Base-by-base conservation (phyloP, 2,888 invertebrate species). In the Julus scandinavius region DNA sequence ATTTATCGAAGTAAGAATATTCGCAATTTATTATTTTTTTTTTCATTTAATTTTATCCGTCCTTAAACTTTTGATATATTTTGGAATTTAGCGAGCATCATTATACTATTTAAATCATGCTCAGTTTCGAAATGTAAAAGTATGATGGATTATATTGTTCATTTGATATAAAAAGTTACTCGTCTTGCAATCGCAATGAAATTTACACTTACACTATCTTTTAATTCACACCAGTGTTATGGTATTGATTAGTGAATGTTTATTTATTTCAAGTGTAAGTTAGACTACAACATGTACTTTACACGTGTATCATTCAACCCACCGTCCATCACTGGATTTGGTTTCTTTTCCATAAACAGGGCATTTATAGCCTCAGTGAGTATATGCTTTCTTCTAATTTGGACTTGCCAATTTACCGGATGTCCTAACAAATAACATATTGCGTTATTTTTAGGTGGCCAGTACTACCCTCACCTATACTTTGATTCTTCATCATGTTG, bases 281-380 rank as follows among this genome's bases (percentile, higher is more conserved):
- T 72, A 29, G 72, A 72, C 29, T 72, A 72, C 29, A 29, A 20
- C 29, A 29, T 72, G 29, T 72, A 72, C 72, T 20, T 72, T 72
- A n/a, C 20, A 11, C 72, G 72, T 11, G 9, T 72, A 7, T 72
- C 72, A 0, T 20, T 29, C 72, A 72, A 72, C 72, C 72, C 72
- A 72, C 72, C 72, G 7, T 20, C 72, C 0, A 72, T 72, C 72
- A 72, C 72, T 11, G 72, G 72, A 72, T 72, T 20, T 20, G 72
- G 72, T 72, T 72, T 72, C 72, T 72, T 72, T 11, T 6, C 72
- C 29, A 29, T 72, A 72, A 72, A 72, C 72, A 72, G 29, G 72
- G 20, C 72, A 72, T 72, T 72, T 29, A 72, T 72, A 29, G 72
- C 72, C 2, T 72, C 72, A 72, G 72, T 72, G 29, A 72, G 72